A percentile compares a stretch with the other conserved stretches of the same genome.
Evolutionary conservation across 2,797 vertebrate genomes (phyloP).

Genomic region (Myotis planiceps): DNA sequence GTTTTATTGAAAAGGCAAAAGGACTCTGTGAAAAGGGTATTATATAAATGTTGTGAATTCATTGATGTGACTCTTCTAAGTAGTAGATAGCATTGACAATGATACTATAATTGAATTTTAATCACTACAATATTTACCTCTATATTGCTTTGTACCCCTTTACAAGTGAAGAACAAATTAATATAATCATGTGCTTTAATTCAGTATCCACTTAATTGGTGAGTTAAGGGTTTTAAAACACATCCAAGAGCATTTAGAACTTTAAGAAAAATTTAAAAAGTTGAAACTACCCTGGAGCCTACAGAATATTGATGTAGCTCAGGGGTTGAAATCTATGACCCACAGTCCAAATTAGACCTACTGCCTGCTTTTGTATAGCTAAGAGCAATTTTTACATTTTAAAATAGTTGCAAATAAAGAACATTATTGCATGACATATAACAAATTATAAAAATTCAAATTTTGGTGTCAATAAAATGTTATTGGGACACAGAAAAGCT

Average conservation of each 20-base stretch:
- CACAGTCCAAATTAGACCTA: neutral
- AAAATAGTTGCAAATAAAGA: neutral
- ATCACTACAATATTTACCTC: neutral
- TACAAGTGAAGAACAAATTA: slow-evolving; percentile 39
- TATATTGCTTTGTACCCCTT: neutral
- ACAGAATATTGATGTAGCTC: neutral
- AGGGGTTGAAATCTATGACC: neutral
- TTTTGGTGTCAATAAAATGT: neutral
- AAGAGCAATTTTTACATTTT: neutral
- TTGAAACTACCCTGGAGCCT: neutral
- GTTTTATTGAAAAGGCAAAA: slow-evolving; percentile 11
- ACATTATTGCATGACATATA: neutral
- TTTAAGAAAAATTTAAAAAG: slow-evolving; percentile 20
- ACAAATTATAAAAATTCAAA: neutral
- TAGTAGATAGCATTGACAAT: neutral
- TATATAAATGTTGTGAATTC: neutral
- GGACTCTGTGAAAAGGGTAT: neutral
- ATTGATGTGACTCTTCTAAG: neutral
- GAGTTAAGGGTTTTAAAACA: neutral
- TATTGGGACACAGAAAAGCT: neutral
- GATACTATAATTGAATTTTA: neutral
- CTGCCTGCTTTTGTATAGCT: neutral
- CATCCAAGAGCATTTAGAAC: neutral
- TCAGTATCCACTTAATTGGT: neutral
- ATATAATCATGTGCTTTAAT: neutral